phyloP scores from a whole-genome alignment of 2,797 vertebrate genomes.

The Numenius phaeopus region DNA sequence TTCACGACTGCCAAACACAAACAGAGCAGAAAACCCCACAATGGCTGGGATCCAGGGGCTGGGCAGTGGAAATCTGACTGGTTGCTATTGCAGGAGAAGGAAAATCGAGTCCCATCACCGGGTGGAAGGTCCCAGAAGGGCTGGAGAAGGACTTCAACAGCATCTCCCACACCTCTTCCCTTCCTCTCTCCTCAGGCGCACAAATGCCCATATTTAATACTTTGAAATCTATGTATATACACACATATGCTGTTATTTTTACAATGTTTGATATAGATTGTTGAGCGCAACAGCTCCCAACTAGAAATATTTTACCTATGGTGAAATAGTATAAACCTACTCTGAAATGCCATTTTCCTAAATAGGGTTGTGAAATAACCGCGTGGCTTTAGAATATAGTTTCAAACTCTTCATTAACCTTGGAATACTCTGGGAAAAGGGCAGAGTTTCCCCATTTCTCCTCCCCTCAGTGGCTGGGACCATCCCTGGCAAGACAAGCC shows the following conservation, averaged over 20 bases:
- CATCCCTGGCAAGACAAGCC: neutral
- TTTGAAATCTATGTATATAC: neutral
- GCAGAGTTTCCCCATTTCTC: neutral
- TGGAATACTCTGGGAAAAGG: neutral
- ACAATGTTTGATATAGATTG: neutral
- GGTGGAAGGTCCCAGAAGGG: neutral
- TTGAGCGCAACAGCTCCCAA: neutral
- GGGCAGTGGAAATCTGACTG: neutral
- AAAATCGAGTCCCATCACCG: accelerated
- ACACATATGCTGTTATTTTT: neutral
- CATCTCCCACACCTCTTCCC: neutral
- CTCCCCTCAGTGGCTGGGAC: neutral
- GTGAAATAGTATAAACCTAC: neutral
- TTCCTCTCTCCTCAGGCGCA: neutral
- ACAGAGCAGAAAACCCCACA: neutral
- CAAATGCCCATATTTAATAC: neutral
- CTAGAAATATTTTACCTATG: neutral
- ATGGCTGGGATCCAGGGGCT: neutral
- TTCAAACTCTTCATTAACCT: neutral
- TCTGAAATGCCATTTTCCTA: neutral
- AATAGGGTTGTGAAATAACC: neutral
- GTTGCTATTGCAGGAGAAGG: neutral
- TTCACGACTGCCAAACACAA: neutral
- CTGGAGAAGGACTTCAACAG: neutral
- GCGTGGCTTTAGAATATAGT: accelerated